Evolutionary conservation across 2,113 vertebrate species (phyloP).

Genomic region (Mesoclemmys tuberculata): DNA sequence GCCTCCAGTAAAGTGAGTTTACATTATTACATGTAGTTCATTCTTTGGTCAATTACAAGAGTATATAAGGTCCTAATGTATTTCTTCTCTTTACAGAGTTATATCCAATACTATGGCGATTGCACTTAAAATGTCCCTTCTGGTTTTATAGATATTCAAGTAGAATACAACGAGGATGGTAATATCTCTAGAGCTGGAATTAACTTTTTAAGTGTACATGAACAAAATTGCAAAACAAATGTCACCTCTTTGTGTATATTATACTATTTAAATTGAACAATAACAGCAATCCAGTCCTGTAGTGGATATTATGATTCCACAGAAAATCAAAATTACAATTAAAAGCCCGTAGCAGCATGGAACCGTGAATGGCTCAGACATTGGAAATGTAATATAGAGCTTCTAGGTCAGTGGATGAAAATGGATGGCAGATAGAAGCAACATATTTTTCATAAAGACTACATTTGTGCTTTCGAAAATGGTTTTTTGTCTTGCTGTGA

Average conservation of each 20-base stretch:
- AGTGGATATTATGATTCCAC: neutral
- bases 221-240: neutral
- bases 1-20: neutral
- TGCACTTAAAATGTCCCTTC: neutral
- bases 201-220: neutral
- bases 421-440: constrained; percentile 12
- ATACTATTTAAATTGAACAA: neutral
- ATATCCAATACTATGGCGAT: neutral
- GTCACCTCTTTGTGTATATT: neutral
- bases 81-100: neutral
- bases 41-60: neutral
- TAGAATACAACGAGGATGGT: neutral
- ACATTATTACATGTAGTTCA: neutral
- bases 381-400: neutral
- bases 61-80: neutral
- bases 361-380: neutral
- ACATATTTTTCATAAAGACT: constrained; percentile 12
- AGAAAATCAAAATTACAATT: neutral
- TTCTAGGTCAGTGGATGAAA: neutral
- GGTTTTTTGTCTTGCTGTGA: neutral
- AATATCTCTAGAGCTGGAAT: neutral
- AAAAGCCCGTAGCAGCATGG: neutral
- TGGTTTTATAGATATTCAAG: neutral
- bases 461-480: neutral
- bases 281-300: neutral